Evolutionary conservation across 2,113 vertebrate genomes (phyloP).

Genomic region (Oncorhynchus kisutch): DNA sequence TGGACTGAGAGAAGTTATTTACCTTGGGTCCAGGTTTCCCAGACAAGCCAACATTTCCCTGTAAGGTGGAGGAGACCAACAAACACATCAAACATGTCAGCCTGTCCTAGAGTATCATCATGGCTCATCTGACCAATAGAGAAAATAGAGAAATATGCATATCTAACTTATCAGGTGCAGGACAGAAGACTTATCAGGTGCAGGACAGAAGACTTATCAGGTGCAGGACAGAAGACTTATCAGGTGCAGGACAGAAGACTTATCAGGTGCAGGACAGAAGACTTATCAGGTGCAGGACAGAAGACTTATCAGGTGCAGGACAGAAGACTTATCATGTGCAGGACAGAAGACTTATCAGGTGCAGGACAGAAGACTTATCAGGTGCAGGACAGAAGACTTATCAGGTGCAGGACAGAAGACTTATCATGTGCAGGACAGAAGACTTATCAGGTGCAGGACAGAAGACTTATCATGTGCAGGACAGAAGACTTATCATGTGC

Average conservation of each 20-base stretch:
- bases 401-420: background rate
- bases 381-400: background rate
- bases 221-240: background rate
- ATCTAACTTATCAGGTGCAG: background rate
- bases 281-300: background rate
- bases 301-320: background rate
- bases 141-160: background rate
- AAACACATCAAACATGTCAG: background rate
- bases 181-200: background rate
- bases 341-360: background rate
- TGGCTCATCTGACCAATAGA: background rate
- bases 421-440: background rate
- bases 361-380: background rate
- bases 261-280: background rate
- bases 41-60: constrained; percentile 90
- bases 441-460: background rate
- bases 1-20: constrained; percentile 32
- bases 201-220: background rate
- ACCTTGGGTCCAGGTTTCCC: constrained; percentile 88
- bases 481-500: background rate
- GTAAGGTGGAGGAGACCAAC: constrained; percentile 33
- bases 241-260: background rate
- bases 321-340: background rate
- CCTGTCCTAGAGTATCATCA: background rate
- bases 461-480: background rate